These are phyloP conservation scores for Drosophila vallismaia DNA, from an alignment of 2,888 invertebrate species.

Conservation along the genomic window DNA sequence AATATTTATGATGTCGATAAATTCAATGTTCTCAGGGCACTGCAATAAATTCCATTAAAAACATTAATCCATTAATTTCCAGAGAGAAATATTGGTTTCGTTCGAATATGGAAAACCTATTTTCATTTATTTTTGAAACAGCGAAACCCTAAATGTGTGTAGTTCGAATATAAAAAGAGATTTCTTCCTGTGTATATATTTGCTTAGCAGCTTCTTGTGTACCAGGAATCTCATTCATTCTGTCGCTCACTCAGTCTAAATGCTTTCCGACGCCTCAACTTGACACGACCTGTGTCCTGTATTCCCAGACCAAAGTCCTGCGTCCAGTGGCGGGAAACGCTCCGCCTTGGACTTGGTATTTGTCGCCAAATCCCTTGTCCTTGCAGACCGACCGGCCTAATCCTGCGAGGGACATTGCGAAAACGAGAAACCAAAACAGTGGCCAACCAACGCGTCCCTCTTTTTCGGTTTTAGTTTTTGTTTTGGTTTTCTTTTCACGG, in stretches of 20 bases:
- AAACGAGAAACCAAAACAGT: slow-evolving; percentile 32
- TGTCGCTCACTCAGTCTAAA: slow-evolving; percentile 46
- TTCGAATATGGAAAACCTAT: too few species aligned
- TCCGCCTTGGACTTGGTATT: slow-evolving; percentile 37
- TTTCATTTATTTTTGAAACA: too few species aligned
- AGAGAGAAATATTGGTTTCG: too few species aligned
- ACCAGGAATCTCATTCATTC: slow-evolving; percentile 59
- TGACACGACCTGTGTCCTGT: slow-evolving; percentile 48
- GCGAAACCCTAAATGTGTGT: too few species aligned
- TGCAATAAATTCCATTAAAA: not conserved
- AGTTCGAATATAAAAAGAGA: too few species aligned
- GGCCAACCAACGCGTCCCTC: slow-evolving; percentile 15
- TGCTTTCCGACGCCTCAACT: slow-evolving; percentile 53
- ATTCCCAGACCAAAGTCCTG: slow-evolving; percentile 14
- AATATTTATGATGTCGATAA: not conserved
- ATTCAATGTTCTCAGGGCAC: not conserved
- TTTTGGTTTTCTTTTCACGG: slow-evolving; percentile 69
- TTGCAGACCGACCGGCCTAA: slow-evolving; percentile 52
- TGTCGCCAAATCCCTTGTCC: slow-evolving; percentile 59
- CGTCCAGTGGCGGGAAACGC: slow-evolving; percentile 17
- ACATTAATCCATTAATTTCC: too few species aligned
- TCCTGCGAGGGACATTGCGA: slow-evolving; percentile 45
- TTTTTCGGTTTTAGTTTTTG: slow-evolving; percentile 30
- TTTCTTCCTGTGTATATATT: slow-evolving; percentile 44
- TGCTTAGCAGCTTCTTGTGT: slow-evolving; percentile 66